Conservation (phyloP, 2,888 invertebrate species). For the Tipula vernalis region DNA sequence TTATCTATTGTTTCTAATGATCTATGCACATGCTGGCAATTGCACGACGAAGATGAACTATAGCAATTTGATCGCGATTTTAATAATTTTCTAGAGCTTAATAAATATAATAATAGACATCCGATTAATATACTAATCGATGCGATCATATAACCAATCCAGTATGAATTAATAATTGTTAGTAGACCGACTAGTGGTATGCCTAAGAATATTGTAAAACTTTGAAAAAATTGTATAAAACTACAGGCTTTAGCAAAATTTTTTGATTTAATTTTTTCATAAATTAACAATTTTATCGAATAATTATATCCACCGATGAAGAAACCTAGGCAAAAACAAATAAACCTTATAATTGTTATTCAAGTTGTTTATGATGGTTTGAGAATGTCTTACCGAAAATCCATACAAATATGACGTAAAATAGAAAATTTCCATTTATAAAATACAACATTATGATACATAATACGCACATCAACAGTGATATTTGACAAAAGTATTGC, state of each 20-base stretch:
- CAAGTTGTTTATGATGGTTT: background rate
- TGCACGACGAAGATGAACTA: slow-evolving; percentile 39
- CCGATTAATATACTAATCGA: background rate
- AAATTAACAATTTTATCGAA: slow-evolving; percentile 78
- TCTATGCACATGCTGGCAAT: slow-evolving; percentile 23
- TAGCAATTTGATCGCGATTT: slow-evolving; percentile 31
- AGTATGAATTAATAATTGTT: background rate
- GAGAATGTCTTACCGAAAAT: slow-evolving; percentile 48
- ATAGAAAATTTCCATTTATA: slow-evolving; percentile 60
- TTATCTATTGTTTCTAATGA: background rate
- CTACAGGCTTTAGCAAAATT: slow-evolving; percentile 83
- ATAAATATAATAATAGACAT: background rate
- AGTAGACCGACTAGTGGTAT: slow-evolving; percentile 59
- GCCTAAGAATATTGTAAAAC: slow-evolving; percentile 71
- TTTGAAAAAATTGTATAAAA: slow-evolving; percentile 76
- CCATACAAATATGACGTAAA: slow-evolving; percentile 70
- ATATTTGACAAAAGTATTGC: slow-evolving; percentile 71
- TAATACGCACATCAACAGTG: slow-evolving; percentile 64
- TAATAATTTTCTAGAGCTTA: background rate
- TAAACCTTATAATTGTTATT: background rate
- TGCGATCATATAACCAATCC: background rate
- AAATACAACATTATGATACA: slow-evolving; percentile 65
- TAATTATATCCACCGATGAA: slow-evolving; percentile 82
- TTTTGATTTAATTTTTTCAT: slow-evolving; percentile 70
- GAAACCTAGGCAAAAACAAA: slow-evolving; percentile 42